Conservation (phyloP, 2,888 invertebrate species). For the Aspidiotus destructor region DNA sequence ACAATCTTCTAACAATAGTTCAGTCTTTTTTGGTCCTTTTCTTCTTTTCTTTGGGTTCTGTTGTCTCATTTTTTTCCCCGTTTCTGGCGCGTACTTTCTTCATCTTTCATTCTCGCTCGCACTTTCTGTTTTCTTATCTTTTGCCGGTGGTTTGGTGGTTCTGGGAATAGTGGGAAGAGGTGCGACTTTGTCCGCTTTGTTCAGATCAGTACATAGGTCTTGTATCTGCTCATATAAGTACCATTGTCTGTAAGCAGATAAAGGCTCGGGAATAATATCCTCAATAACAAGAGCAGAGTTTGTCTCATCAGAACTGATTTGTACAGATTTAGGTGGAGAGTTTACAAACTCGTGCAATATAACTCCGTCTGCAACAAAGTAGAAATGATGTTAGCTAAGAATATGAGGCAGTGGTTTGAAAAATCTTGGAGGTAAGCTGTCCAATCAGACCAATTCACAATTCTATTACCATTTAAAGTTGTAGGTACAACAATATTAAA, state of each 20-base stretch:
- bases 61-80: too few species aligned
- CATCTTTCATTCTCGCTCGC: too few species aligned
- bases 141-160: too few species aligned
- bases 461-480: neutral
- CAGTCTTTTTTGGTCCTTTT: too few species aligned
- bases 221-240: neutral
- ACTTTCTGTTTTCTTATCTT: too few species aligned
- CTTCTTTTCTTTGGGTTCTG: too few species aligned
- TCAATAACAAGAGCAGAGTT: neutral
- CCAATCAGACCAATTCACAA: conserved; percentile 3
- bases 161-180: neutral
- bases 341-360: neutral
- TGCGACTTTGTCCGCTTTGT: conserved; percentile 4
- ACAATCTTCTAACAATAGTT: too few species aligned
- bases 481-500: neutral
- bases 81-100: too few species aligned
- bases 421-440: neutral
- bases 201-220: neutral
- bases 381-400: neutral
- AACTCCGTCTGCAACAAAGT: neutral
- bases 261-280: neutral
- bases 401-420: neutral
- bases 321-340: too few species aligned
- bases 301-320: neutral
- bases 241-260: conserved; percentile 1